Percentiles rank a stretch among this genome's conserved stretches.
These are phyloP conservation scores for Arion vulgaris DNA, from an alignment of 1,140 invertebrate species.

Conservation along the genomic window DNA sequence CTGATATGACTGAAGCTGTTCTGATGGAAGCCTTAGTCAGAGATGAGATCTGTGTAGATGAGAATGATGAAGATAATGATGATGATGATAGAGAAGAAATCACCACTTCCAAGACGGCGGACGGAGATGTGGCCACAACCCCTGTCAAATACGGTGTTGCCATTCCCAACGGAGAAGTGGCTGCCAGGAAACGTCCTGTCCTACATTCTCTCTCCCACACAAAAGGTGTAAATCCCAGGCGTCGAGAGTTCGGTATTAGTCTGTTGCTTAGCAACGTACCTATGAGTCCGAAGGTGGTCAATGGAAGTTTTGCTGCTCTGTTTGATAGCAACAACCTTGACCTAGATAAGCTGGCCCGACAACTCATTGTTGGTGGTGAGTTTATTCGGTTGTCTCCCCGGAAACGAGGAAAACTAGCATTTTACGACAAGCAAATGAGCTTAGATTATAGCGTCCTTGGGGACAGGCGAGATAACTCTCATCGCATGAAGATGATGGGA, in stretches of 20 bases:
- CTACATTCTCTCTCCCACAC: neutral
- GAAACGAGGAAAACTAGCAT: constrained; percentile 56
- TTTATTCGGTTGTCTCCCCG: constrained; percentile 63
- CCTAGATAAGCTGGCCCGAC: constrained; percentile 81
- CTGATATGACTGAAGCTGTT: constrained; percentile 83
- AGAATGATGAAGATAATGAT: constrained; percentile 68
- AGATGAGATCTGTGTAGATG: constrained; percentile 47
- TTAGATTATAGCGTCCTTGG: constrained; percentile 58
- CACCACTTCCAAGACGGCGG: neutral
- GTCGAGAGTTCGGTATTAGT: constrained; percentile 88
- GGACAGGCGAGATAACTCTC: constrained; percentile 26
- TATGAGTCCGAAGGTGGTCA: constrained; percentile 97
- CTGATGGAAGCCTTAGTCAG: constrained; percentile 50
- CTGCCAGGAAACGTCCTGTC: neutral
- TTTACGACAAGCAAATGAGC: constrained; percentile 66
- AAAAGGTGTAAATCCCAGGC: constrained; percentile 41
- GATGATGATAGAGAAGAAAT: constrained; percentile 72
- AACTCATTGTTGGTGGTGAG: constrained; percentile 44
- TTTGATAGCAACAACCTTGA: constrained; percentile 88
- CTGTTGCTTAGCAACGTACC: constrained; percentile 91
- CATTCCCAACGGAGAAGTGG: neutral
- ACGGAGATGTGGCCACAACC: neutral
- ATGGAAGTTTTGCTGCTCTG: constrained; percentile 95
- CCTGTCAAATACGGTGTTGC: neutral
- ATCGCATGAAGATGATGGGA: constrained; percentile 30